Evolutionary conservation across 2,888 invertebrate species (phyloP), one percentile per base, ranked within the genome.

Genomic region (Mimumesa dahlbomi): DNA sequence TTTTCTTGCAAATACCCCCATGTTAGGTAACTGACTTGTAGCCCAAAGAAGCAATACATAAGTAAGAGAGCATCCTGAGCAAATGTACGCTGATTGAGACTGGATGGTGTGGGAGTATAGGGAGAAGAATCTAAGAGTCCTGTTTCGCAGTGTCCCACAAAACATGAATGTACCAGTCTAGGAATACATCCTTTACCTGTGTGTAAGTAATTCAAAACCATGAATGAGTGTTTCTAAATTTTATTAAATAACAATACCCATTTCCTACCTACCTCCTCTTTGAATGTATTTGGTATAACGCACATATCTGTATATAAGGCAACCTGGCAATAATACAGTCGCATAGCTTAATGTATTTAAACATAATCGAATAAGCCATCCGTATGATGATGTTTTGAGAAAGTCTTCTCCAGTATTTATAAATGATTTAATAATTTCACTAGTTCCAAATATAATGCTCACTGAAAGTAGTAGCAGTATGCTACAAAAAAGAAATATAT

Each of bases 1-100:
- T 98, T 97, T 90, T 99, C 99, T 90, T 99, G 99, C 69, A 99
- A 91, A 69, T 98, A 92, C 4, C 99, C 99, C 98, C 98, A 99
- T 63, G 97, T 95, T 21, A 98, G 91, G 87, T 98, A 98, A 36
- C 97, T 95, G 3, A 93, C 91, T 93, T 98, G 97, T 7, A 99
- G 92, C 0, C 98, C 98, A 7, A 93, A 89, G 88, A 97, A 96
- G 89, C 98, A 98, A 89, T 95, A 94, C 0, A 92, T 50, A 2
- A 97, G 90, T 43, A 94, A 87, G 21, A 93, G 77, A 0, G 92
- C 91, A 84, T 94, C 93, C 86, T 93, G 92, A 16, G 91, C 88
- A 75, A 91, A 89, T 56, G 92, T 91, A 58, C 91, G 90, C 69
- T 90, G 90, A 11, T 75, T 77, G 61, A 81, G 83, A 59, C 52